A percentile compares a stretch with the other conserved stretches of the same genome.
Conservation (phyloP, 2,797 vertebrate genomes). For the Melopsittacus undulatus region DNA sequence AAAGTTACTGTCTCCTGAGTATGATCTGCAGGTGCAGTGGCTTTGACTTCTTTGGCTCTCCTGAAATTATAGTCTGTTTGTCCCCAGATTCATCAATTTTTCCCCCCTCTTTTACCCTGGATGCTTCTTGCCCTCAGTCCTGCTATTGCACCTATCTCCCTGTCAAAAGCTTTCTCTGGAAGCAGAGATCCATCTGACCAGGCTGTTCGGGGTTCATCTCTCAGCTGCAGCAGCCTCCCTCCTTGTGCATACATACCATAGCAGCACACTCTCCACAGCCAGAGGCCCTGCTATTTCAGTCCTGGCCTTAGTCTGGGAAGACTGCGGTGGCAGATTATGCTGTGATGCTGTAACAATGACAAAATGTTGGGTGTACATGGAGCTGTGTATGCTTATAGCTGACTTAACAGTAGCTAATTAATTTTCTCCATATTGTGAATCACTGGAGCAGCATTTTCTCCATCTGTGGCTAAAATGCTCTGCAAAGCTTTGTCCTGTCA, state of each 20-base stretch:
- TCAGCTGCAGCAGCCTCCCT: neutral
- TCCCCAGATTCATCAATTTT: neutral
- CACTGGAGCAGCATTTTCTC: neutral
- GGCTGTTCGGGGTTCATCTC: neutral
- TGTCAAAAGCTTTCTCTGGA: neutral
- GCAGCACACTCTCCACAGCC: neutral
- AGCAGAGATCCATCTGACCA: neutral
- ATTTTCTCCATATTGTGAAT: neutral
- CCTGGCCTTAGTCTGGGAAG: neutral
- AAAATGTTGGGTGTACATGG: neutral
- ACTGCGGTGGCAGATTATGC: neutral
- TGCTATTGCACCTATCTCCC: neutral
- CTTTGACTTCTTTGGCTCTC: neutral
- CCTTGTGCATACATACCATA: neutral
- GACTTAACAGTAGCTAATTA: neutral
- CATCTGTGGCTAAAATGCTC: neutral
- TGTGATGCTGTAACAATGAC: neutral
- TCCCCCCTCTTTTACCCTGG: too few relatives aligned
- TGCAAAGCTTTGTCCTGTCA: neutral
- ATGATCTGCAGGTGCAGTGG: neutral
- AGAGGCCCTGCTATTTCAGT: neutral
- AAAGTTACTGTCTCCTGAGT: fast-evolving
- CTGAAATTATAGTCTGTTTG: neutral
- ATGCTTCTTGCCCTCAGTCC: neutral
- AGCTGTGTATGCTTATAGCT: neutral